Evolutionary conservation across 2,888 invertebrate genomes (phyloP), one percentile per base, ranked within the genome.

Genomic region (Stratiomys singularior): DNA sequence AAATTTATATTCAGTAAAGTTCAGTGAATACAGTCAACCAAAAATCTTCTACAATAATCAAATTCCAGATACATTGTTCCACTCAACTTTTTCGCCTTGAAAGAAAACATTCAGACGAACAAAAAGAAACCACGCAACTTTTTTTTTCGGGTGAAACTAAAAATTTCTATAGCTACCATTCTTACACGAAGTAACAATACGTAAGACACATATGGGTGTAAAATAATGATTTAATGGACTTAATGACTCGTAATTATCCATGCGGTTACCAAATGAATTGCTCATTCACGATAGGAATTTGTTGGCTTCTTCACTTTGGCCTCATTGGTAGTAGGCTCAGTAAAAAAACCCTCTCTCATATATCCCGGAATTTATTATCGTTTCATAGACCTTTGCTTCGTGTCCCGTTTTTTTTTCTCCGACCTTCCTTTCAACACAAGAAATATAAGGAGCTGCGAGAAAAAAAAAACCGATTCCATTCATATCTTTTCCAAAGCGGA

Each of bases 141-240:
- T 37, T 37, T 37, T 5, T 9, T 37, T n/a, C n/a, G n/a, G n/a
- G n/a, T n/a, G n/a, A n/a, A n/a, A n/a, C n/a, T 21, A 3, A 37
- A 30, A 66, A 66, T 25, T 5, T 2, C 28, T 11, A 69, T 47
- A 23, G 69, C 37, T 66, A 27, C 28, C 18, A 52, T 52, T 60
- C 58, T 60, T 66, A 66, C 25, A 64, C 64, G 1, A 72, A 44
- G 37, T 23, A 37, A 74, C 58, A 71, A 71, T 52, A 46, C 46
- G 47, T 37, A 74, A 74, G 74, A 74, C 74, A 74, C 74, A 74
- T 37, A 37, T 74, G 60, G 74, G 74, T 74, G 74, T 74, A 74
- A 74, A 74, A 74, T 74, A 74, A 74, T 58, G 58, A 74, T 74
- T 74, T 74, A 74, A 74, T 74, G 60, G 37, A 30, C 74, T 58